A percentile compares a stretch with the other conserved stretches of the same genome.
phyloP scores from a whole-genome alignment of 2,888 invertebrate species.

The Drosophila anceps region DNA sequence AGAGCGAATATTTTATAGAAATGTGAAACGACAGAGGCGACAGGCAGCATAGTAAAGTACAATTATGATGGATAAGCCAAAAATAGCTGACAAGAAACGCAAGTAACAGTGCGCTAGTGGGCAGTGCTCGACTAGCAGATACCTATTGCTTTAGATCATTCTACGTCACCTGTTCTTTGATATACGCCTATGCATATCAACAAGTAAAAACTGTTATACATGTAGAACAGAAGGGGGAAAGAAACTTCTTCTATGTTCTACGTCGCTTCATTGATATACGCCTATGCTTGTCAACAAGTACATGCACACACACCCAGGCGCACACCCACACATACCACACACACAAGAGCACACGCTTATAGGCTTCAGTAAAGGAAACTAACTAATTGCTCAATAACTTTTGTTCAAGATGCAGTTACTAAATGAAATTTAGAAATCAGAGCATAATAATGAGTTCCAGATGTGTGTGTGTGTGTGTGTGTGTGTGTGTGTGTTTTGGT shows the following conservation, averaged over 20 bases:
- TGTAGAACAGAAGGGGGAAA: background rate
- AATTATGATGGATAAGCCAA: conserved; percentile 44
- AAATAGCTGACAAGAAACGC: conserved; percentile 2
- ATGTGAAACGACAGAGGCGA: conserved; percentile 35
- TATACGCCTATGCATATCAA: too few species aligned
- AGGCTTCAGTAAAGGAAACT: background rate
- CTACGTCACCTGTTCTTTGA: too few species aligned
- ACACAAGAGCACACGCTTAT: background rate
- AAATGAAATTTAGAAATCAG: background rate
- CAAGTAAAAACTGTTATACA: background rate
- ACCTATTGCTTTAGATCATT: background rate
- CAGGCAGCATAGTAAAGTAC: conserved; percentile 35
- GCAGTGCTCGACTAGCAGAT: background rate
- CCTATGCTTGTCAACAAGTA: too few species aligned
- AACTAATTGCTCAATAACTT: background rate
- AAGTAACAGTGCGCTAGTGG: background rate
- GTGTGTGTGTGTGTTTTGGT: too few species aligned
- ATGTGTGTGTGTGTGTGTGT: too few species aligned
- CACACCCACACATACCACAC: background rate
- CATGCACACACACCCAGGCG: too few species aligned
- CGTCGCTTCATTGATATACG: too few species aligned
- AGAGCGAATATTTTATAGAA: conserved; percentile 55
- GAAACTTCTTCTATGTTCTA: too few species aligned
- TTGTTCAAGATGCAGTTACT: background rate
- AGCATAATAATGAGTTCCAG: background rate